Evolutionary conservation across 53 echinoderm and acorn worm species (phyloP).

Genomic region (Astropecten irregularis): DNA sequence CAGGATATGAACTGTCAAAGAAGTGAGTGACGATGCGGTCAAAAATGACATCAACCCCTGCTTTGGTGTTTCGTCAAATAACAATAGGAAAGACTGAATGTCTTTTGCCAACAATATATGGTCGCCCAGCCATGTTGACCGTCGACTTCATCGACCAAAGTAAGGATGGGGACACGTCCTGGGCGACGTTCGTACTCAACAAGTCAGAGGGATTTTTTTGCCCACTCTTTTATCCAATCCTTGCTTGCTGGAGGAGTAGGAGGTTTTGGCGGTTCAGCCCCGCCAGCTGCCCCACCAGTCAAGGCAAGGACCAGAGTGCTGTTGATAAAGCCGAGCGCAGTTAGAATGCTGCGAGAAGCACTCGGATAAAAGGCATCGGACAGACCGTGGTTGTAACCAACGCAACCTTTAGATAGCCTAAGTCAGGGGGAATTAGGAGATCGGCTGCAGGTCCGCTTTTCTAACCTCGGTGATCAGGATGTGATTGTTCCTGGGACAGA

Average conservation of each 20-base stretch:
- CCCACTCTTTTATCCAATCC: conserved; percentile 6
- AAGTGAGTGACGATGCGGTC: background rate
- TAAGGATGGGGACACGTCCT: background rate
- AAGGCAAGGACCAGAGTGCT: conserved; percentile 22
- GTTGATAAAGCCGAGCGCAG: background rate
- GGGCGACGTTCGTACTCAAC: conserved; percentile 26
- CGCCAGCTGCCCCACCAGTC: conserved; percentile 14
- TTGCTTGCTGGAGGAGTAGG: too few relatives aligned
- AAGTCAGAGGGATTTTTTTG: conserved; percentile 6
- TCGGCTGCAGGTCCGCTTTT: too few relatives aligned
- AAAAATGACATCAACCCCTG: background rate
- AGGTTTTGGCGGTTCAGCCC: too few relatives aligned
- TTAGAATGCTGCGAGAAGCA: background rate
- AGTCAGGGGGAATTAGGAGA: background rate
- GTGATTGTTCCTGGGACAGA: too few relatives aligned
- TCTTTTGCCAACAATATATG: background rate
- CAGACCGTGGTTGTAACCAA: too few relatives aligned
- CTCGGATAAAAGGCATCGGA: too few relatives aligned
- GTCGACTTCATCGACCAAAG: conserved; percentile 28
- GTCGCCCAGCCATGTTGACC: background rate
- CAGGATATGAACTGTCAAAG: background rate
- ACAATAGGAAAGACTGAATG: too few relatives aligned
- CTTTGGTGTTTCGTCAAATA: too few relatives aligned
- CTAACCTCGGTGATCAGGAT: too few relatives aligned
- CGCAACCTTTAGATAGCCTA: conserved; percentile 37